phyloP scores from a whole-genome alignment of 2,113 vertebrate genomes.

The Myotis lucifugus region DNA sequence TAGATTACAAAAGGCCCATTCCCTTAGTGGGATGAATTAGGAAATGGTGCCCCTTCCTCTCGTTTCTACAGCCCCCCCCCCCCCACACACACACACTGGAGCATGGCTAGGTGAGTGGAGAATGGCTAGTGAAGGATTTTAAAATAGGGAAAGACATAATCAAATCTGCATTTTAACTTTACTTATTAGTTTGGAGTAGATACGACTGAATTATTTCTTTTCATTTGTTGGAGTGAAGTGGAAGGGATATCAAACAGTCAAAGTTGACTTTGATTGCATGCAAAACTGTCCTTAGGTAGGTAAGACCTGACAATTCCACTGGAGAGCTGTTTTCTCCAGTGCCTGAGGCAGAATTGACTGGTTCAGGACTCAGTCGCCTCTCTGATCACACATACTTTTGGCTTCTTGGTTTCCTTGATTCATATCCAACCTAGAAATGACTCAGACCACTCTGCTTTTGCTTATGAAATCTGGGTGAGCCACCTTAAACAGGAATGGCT shows the following conservation, averaged over 20 bases:
- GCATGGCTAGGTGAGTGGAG: not conserved
- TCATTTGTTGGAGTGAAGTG: not conserved
- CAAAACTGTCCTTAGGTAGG: not conserved
- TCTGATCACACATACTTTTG: not conserved
- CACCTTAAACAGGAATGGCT: not conserved
- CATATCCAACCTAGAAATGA: not conserved
- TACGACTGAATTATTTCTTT: not conserved
- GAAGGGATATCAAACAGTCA: not conserved
- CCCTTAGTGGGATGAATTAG: not conserved
- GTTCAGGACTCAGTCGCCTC: not conserved
- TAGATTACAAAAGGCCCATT: not conserved
- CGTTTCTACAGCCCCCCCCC: not conserved
- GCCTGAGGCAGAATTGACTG: not conserved
- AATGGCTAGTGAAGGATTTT: not conserved
- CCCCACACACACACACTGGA: no score
- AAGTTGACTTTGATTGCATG: not conserved
- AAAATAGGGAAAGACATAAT: not conserved
- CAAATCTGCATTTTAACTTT: not conserved
- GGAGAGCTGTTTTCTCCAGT: not conserved
- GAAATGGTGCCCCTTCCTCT: not conserved
- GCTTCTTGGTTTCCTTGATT: constrained; percentile 19
- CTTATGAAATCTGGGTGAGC: constrained; percentile 27
- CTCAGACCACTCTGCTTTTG: not conserved
- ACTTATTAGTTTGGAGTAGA: not conserved
- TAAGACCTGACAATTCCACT: not conserved